Percentiles rank a stretch among this genome's conserved stretches.
Evolutionary conservation across 2,797 vertebrate genomes (phyloP).

Genomic region (Acanthurus tractus): DNA sequence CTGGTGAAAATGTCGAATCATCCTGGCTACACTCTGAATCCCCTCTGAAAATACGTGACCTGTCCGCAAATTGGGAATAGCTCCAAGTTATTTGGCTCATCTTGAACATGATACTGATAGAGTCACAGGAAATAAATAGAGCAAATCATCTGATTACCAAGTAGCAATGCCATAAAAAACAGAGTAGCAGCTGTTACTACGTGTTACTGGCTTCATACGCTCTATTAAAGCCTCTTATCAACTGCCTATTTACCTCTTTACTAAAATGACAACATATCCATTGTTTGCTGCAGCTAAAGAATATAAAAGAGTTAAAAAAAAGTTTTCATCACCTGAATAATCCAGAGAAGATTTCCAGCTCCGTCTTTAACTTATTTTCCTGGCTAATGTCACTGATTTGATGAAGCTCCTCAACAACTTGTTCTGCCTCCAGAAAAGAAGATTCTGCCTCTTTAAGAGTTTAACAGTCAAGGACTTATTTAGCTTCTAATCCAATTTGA

Average conservation of each 20-base stretch:
- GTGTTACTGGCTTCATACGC: neutral
- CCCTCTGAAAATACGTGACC: neutral
- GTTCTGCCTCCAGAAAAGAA: constrained; percentile 77
- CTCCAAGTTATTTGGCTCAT: constrained; percentile 24
- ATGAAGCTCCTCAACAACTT: constrained; percentile 75
- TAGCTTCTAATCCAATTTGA: neutral
- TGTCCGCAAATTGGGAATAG: constrained; percentile 2
- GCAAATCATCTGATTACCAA: constrained; percentile 54
- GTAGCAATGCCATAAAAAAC: constrained; percentile 40
- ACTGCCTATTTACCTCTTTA: neutral
- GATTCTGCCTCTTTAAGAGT: constrained; percentile 80
- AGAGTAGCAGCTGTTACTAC: constrained; percentile 17
- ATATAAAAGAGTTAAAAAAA: neutral
- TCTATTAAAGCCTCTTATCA: neutral
- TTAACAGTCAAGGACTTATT: constrained; percentile 71
- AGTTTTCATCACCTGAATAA: constrained; percentile 72
- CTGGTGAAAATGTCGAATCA: neutral
- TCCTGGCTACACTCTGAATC: constrained; percentile 14
- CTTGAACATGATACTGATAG: constrained; percentile 53
- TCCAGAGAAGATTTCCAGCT: constrained; percentile 74
- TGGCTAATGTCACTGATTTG: constrained; percentile 62
- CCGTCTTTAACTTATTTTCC: constrained; percentile 77
- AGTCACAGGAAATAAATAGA: constrained; percentile 73
- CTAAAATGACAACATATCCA: neutral
- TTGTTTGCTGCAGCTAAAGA: neutral